Base-by-base conservation (phyloP, 2,113 vertebrate genomes). In the Lepisosteus oculatus region DNA sequence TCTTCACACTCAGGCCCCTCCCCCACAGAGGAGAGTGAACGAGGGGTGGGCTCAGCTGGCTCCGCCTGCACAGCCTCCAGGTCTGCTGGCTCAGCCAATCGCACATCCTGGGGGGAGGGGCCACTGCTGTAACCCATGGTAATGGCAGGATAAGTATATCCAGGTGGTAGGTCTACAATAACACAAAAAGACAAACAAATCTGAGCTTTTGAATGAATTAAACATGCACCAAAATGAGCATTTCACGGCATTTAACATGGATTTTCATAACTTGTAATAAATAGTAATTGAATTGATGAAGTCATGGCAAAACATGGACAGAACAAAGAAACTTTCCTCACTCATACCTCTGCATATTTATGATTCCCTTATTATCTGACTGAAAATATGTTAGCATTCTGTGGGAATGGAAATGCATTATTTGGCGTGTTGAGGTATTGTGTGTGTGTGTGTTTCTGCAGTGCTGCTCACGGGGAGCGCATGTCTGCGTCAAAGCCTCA, bases 131-230 rank as follows among this genome's bases (percentile, higher is more conserved):
- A 97, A 78, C 89, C 90, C 83, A 93, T 81, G 77, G 84, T 17
- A 15, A 93, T 82, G 0, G 85, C 73, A 0, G 94, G 91, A 78
- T 93, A 95, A 67, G 85, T 81, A 75, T 93, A 95, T 69, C 93
- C 92, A 15, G 94, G 92, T 76, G 94, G 95, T 79, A 96, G 81
- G 72, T 95, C 97, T 99, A 84, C 6, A 73, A 55, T 47, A 43
- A 59, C 55, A 69, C 11, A 61, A 54, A 72, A 64, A 79, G 45
- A 64, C 6, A 82, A 73, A 69, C 1, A 54, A 62, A 75, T 41
- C 14, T 44, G 7, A 77, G 11, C 56, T 55, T 59, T 72, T n/a
- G 42, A 13, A 73, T 41, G 29, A 2, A 74, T 68, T 4, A 17
- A 56, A 70, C 64, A 13, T 13, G 41, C 12, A 11, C 51, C 42